These are phyloP conservation scores for Sebastes nivosus DNA, from an alignment of 2,797 vertebrate genomes.

Conservation along the genomic window DNA sequence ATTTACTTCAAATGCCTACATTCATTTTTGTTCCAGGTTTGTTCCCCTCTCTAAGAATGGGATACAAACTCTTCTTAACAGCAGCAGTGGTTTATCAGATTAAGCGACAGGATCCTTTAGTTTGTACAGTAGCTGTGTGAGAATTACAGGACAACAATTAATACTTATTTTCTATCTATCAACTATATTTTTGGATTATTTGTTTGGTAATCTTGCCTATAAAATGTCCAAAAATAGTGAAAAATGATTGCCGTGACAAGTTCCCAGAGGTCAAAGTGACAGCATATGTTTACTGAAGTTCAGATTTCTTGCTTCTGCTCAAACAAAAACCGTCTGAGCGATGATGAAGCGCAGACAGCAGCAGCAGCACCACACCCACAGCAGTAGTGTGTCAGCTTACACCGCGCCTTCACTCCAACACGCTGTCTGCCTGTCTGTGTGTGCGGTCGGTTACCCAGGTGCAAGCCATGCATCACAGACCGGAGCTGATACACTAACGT, in stretches of 20 bases:
- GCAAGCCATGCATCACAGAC: conserved; percentile 77
- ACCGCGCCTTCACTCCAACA: conserved; percentile 54
- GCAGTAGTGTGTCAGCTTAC: conserved; percentile 56
- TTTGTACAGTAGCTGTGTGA: background rate
- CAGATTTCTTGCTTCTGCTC: background rate
- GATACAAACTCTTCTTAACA: background rate
- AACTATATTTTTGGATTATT: background rate
- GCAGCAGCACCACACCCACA: conserved; percentile 40
- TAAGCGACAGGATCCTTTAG: background rate
- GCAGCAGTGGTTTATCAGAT: background rate
- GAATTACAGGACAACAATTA: background rate
- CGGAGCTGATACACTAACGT: conserved; percentile 74
- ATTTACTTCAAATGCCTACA: background rate
- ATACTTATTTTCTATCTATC: background rate
- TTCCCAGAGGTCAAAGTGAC: background rate
- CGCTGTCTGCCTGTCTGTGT: conserved; percentile 43
- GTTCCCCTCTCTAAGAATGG: background rate
- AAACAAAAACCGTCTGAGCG: conserved; percentile 11
- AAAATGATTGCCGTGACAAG: background rate
- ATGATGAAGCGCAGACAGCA: conserved; percentile 49
- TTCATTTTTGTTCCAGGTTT: background rate
- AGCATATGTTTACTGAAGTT: background rate
- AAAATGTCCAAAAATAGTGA: background rate
- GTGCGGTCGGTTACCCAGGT: conserved; percentile 77
- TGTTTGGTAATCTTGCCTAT: background rate